phyloP scores from a whole-genome alignment of 2,888 invertebrate species.

The Andrena hattorfiana region DNA sequence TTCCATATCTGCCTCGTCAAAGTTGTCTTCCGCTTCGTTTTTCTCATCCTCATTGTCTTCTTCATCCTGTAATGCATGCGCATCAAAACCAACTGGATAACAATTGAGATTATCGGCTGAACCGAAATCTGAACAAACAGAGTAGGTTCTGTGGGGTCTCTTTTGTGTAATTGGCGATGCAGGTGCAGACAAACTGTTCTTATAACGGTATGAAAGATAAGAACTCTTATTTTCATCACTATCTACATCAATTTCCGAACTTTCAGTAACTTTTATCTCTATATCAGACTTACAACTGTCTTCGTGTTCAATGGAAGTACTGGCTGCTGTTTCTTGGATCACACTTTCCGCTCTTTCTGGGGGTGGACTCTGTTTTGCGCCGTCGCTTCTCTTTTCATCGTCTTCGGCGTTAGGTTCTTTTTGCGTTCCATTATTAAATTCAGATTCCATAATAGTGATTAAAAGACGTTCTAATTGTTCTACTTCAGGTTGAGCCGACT shows the following conservation, averaged over 20 bases:
- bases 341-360: conserved; percentile 65
- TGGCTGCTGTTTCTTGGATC: conserved; percentile 53
- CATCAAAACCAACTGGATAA: conserved; percentile 79
- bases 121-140: conserved; percentile 77
- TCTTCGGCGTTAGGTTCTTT: conserved; percentile 43
- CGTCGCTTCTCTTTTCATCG: conserved; percentile 46
- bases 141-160: conserved; percentile 71
- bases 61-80: conserved; percentile 75
- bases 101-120: conserved; percentile 79
- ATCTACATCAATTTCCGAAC: conserved; percentile 39
- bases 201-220: conserved; percentile 75
- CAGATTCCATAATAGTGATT: conserved; percentile 80
- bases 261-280: conserved; percentile 49
- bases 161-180: conserved; percentile 76
- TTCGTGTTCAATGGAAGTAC: conserved; percentile 35
- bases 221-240: conserved; percentile 50
- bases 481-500: conserved; percentile 75
- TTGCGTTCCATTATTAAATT: conserved; percentile 68
- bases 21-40: conserved; percentile 84
- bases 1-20: conserved; percentile 84
- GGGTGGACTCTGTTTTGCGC: conserved; percentile 33
- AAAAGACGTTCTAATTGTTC: conserved; percentile 80
- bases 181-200: conserved; percentile 80
- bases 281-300: conserved; percentile 55
- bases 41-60: conserved; percentile 80